These are phyloP conservation scores for Darwinula stevensoni DNA, from an alignment of 2,888 invertebrate species.

Conservation along the genomic window DNA sequence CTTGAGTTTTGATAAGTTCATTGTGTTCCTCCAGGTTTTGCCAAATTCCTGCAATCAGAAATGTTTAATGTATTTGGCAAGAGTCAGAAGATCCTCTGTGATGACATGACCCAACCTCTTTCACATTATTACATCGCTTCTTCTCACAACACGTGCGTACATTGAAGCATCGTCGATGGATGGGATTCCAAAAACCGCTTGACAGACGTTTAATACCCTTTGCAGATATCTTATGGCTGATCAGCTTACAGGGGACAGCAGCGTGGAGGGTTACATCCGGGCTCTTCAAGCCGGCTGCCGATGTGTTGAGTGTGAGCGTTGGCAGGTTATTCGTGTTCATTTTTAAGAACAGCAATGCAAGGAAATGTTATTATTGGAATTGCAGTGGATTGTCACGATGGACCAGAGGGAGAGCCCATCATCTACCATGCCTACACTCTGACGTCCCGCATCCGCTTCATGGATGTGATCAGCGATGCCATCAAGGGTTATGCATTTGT, in stretches of 20 bases:
- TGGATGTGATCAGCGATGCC: conserved; percentile 10
- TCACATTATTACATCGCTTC: conserved; percentile 22
- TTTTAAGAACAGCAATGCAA: neutral
- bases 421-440: conserved; percentile 24
- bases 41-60: conserved; percentile 16
- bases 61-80: conserved; percentile 23
- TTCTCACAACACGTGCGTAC: conserved; percentile 21
- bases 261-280: conserved; percentile 21
- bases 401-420: conserved; percentile 18
- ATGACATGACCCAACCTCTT: conserved; percentile 24
- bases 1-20: neutral
- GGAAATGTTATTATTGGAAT: neutral
- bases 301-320: conserved; percentile 21
- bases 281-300: conserved; percentile 22
- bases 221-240: conserved; percentile 20
- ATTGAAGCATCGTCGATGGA: neutral
- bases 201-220: conserved; percentile 1
- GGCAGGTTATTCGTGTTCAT: neutral
- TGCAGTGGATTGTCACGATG: conserved; percentile 26
- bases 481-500: conserved; percentile 7
- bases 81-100: conserved; percentile 18
- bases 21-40: conserved; percentile 14
- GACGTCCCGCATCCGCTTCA: conserved; percentile 19
- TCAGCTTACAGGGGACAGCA: conserved; percentile 22
- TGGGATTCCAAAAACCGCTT: neutral